These are phyloP conservation scores for Nestor notabilis DNA, from an alignment of 2,113 vertebrate genomes.

Conservation along the genomic window DNA sequence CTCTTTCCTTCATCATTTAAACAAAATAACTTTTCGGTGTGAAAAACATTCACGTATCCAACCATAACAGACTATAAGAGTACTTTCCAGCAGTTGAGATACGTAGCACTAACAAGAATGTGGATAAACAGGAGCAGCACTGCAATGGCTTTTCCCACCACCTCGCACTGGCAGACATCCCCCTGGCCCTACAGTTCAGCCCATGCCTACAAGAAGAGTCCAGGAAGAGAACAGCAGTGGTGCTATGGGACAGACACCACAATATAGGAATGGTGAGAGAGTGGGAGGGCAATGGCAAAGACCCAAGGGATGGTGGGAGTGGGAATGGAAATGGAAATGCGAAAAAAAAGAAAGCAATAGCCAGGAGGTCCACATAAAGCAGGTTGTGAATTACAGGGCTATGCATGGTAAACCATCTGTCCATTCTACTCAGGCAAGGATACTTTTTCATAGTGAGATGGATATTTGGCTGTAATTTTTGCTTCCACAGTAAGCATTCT, in stretches of 20 bases:
- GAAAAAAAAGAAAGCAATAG: slow-evolving; percentile 42
- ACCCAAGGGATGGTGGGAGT: slow-evolving; percentile 33
- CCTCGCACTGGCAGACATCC: accelerated
- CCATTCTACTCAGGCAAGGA: slow-evolving; percentile 27
- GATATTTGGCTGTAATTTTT: slow-evolving; percentile 35
- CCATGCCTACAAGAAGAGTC: neutral
- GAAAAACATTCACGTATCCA: neutral
- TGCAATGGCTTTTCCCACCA: neutral
- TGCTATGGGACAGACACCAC: neutral
- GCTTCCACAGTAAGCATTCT: slow-evolving; percentile 20
- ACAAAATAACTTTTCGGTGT: neutral
- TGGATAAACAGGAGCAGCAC: neutral
- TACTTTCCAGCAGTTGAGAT: neutral
- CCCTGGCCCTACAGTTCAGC: neutral
- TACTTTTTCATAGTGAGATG: slow-evolving; percentile 9
- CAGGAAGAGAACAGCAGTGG: neutral
- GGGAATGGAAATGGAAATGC: slow-evolving; percentile 67
- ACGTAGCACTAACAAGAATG: accelerated
- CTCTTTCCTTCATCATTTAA: neutral
- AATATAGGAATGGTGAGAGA: neutral
- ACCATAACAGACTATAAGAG: neutral
- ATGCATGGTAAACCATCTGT: slow-evolving; percentile 59
- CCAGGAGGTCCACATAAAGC: slow-evolving; percentile 57
- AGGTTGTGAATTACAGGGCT: slow-evolving; percentile 57
- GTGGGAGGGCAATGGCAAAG: slow-evolving; percentile 54